These are phyloP conservation scores for Conus betulinus DNA, from an alignment of 1,140 invertebrate genomes.

Conservation along the genomic window DNA sequence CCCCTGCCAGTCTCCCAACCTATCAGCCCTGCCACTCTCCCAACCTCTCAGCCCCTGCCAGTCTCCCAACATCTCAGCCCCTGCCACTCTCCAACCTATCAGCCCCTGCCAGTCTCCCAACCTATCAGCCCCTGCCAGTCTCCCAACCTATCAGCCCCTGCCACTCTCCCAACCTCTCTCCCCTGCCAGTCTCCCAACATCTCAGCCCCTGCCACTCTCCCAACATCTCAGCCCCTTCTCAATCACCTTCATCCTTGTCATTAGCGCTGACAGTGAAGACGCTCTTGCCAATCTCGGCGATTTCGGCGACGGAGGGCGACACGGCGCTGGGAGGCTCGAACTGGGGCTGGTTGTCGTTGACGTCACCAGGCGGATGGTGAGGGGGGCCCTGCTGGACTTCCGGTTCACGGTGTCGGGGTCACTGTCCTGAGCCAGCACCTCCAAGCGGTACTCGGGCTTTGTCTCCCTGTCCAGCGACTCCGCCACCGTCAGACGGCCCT, in stretches of 20 bases:
- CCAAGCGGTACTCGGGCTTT: conserved; percentile 52
- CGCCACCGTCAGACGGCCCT: conserved; percentile 59
- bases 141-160: too few species aligned
- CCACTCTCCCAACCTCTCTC: too few species aligned
- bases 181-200: too few species aligned
- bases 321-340: conserved; percentile 41
- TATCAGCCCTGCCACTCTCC: too few species aligned
- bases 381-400: conserved; percentile 42
- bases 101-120: too few species aligned
- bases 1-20: too few species aligned
- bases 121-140: too few species aligned
- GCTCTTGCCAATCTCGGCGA: conserved; percentile 15
- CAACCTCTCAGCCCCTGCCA: too few species aligned
- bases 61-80: too few species aligned
- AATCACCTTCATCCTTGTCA: conserved; percentile 50
- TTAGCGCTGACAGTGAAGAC: conserved; percentile 52
- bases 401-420: conserved; percentile 43
- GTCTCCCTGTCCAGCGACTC: conserved; percentile 57
- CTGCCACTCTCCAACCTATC: too few species aligned
- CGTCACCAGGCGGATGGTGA: conserved; percentile 56
- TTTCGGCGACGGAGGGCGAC: conserved; percentile 47
- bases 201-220: too few species aligned
- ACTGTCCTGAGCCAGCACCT: conserved; percentile 54
- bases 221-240: too few species aligned
- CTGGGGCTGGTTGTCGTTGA: conserved; percentile 64